Conservation (phyloP, 2,888 invertebrate genomes). For the Didymodactylos carnosus region DNA sequence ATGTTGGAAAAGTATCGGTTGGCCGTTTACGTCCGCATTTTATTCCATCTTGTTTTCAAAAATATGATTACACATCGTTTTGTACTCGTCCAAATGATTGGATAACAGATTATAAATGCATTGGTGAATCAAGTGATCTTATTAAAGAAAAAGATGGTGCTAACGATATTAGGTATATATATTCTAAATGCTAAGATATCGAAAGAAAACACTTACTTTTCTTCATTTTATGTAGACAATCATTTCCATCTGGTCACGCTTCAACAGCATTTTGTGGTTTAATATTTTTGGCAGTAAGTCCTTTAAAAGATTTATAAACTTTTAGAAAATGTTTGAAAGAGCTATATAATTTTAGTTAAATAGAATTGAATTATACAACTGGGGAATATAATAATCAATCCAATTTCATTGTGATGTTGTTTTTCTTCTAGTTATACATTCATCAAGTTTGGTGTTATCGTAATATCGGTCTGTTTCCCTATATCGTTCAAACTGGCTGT, state of each 20-base stretch:
- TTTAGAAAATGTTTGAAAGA: not conserved
- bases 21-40: slow-evolving; percentile 13
- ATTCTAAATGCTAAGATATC: not conserved
- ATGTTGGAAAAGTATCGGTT: slow-evolving; percentile 7
- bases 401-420: not conserved
- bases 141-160: not conserved
- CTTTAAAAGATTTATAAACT: not conserved
- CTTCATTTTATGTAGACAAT: slow-evolving; percentile 2
- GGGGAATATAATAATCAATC: no score
- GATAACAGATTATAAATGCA: not conserved
- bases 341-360: no score
- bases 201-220: no score
- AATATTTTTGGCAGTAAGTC: slow-evolving; percentile 1
- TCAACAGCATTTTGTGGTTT: slow-evolving; percentile 5
- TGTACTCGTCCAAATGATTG: not conserved
- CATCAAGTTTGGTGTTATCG: slow-evolving; percentile 5
- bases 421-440: not conserved
- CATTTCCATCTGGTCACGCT: slow-evolving; percentile 13
- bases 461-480: slow-evolving; percentile 1
- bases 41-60: slow-evolving; percentile 3
- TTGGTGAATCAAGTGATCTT: not conserved
- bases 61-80: not conserved
- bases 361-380: no score
- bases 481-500: not conserved
- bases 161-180: not conserved